phyloP scores from a whole-genome alignment of 2,797 vertebrate species.

The Sebastes diaconus region DNA sequence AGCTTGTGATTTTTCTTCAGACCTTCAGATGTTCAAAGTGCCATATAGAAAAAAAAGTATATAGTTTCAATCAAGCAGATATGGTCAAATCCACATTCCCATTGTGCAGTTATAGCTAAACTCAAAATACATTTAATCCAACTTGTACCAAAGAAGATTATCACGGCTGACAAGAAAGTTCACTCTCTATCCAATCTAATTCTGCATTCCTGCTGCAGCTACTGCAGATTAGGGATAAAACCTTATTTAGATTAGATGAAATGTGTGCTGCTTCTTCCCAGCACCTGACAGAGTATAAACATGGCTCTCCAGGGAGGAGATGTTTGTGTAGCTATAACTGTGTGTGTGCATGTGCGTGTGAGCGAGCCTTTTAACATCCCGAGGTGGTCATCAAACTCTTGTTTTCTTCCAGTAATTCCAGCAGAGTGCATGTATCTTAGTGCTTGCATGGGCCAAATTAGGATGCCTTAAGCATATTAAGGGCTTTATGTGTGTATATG shows the following conservation, averaged over 20 bases:
- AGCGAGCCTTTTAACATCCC: slow-evolving; percentile 14
- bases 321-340: slow-evolving; percentile 4
- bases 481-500: slow-evolving; percentile 3
- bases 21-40: not conserved
- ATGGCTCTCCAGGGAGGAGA: slow-evolving; percentile 16
- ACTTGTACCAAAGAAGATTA: slow-evolving; percentile 25
- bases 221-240: slow-evolving; percentile 41
- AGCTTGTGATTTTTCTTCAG: not conserved
- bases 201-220: slow-evolving; percentile 27
- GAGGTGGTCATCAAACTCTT: slow-evolving; percentile 42
- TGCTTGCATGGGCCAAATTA: slow-evolving; percentile 20
- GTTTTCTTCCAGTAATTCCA: slow-evolving; percentile 24
- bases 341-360: not conserved
- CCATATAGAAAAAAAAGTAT: not conserved
- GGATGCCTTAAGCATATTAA: slow-evolving; percentile 18
- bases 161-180: slow-evolving; percentile 45
- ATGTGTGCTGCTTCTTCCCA: slow-evolving; percentile 21
- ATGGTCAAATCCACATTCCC: not conserved
- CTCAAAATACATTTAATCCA: slow-evolving; percentile 21
- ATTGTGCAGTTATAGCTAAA: slow-evolving; percentile 1
- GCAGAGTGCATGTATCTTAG: slow-evolving; percentile 6
- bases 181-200: slow-evolving; percentile 13
- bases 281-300: slow-evolving; percentile 53
- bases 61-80: not conserved
- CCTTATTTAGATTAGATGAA: slow-evolving; percentile 47